Evolutionary conservation across 1,140 invertebrate species (phyloP), one percentile per base, ranked within the genome.

Genomic region (Conus ventricosus): DNA sequence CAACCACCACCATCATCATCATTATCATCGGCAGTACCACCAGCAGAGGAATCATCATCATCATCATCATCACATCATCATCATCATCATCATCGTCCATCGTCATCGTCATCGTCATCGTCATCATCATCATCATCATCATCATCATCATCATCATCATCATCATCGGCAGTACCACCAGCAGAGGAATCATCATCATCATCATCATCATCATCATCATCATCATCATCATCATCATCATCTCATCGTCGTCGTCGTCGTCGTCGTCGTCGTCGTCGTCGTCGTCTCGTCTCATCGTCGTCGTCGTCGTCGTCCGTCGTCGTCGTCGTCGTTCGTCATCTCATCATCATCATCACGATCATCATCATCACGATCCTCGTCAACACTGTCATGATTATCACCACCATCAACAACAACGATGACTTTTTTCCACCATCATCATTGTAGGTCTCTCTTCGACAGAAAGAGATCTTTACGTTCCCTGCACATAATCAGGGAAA

Each of bases 171-270:
- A 57, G 6, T 13, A 60, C 57, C 57, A 60, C 57, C 57, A 60
- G 6, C 55, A 7, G 6, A 6, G 13, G 6, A 7, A 71, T 71
- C 67, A 71, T 71, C 67, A 71, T 71, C 67, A n/a, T 4, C 67
- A n/a, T 4, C 6, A 10, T 20, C 67, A 23, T 23, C 15, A 0
- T 23, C 20, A n/a, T 71, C 67, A n/a, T 71, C 67, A n/a, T 71
- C 67, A n/a, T 71, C 67, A 71, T 71, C 67, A 23, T 71, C 67
- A 71, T 71, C 67, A 71, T 71, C 67, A 71, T 71, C 23, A 71
- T 71, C 23, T 20, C 67, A 71, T 23, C 67, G 10, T 71, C 67
- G 4, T 71, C 67, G 10, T 23, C 67, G 4, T 71, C 57, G 5
- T 60, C 13, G 13, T 57, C 55, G 13, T 57, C n/a, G n/a, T n/a